phyloP scores from a whole-genome alignment of 1,140 invertebrate species.

The Drosophila sechellia region DNA sequence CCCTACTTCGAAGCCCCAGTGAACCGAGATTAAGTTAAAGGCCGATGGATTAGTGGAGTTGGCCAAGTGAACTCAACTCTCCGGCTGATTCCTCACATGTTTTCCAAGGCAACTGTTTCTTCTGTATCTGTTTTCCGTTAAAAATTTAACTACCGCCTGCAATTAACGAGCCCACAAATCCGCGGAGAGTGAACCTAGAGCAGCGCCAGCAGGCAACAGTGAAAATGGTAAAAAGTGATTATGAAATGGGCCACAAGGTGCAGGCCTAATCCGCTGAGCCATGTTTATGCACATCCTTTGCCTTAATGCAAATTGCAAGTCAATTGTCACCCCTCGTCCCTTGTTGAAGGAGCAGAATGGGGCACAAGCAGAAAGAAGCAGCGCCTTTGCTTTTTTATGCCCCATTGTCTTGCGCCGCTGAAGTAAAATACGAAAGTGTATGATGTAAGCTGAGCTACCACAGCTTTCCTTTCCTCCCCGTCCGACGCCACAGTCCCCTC shows the following conservation, averaged over 20 bases:
- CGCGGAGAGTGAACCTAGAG: slow-evolving; percentile 10
- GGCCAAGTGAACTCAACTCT: slow-evolving; percentile 29
- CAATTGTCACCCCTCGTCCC: slow-evolving; percentile 36
- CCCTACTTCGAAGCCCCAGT: background rate
- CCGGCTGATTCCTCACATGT: slow-evolving; percentile 49
- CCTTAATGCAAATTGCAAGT: slow-evolving; percentile 34
- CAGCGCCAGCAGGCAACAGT: slow-evolving; percentile 13
- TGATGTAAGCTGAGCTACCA: slow-evolving; percentile 67
- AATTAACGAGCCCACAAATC: slow-evolving; percentile 31
- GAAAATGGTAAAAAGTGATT: slow-evolving; percentile 75
- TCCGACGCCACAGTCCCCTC: slow-evolving; percentile 15
- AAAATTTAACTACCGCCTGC: slow-evolving; percentile 48
- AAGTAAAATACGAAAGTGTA: slow-evolving; percentile 60
- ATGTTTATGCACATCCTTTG: slow-evolving; percentile 21
- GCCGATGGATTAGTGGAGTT: slow-evolving; percentile 8
- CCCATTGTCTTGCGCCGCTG: slow-evolving; percentile 62
- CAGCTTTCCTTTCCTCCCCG: slow-evolving; percentile 2
- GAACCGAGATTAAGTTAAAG: slow-evolving; percentile 30
- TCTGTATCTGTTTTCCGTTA: slow-evolving; percentile 80
- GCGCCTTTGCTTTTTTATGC: slow-evolving; percentile 19
- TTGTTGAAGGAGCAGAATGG: slow-evolving; percentile 4
- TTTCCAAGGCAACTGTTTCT: slow-evolving; percentile 78
- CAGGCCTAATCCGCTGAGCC: slow-evolving; percentile 33
- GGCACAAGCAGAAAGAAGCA: background rate
- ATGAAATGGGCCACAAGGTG: slow-evolving; percentile 60